Percentiles rank a stretch among this genome's conserved stretches.
These are phyloP conservation scores for Elmis aenea DNA, from an alignment of 2,888 invertebrate genomes.

Conservation along the genomic window DNA sequence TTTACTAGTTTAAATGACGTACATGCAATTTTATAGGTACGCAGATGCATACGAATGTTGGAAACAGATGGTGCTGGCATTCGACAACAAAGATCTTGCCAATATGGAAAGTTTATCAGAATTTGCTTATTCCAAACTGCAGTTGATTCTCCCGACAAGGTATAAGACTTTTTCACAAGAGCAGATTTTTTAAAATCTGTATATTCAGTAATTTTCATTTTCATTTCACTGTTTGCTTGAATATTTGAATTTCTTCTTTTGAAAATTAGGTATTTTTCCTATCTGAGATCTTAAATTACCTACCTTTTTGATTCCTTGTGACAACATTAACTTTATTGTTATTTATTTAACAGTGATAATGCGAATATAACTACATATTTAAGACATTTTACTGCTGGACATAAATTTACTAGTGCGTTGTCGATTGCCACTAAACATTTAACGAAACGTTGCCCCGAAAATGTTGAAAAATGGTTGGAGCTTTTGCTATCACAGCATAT, in stretches of 20 bases:
- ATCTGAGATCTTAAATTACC: too few species aligned
- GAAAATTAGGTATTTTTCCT: too few species aligned
- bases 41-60: slow-evolving; percentile 15
- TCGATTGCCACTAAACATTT: slow-evolving; percentile 24
- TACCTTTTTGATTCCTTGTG: too few species aligned
- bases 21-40: slow-evolving; percentile 14
- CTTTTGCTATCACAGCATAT: slow-evolving; percentile 28
- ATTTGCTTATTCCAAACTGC: slow-evolving; percentile 12
- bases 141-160: slow-evolving; percentile 5
- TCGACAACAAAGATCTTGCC: slow-evolving; percentile 10
- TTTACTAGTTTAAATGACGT: too few species aligned
- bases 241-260: too few species aligned
- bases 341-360: too few species aligned
- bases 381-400: slow-evolving; percentile 30
- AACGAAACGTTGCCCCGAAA: slow-evolving; percentile 19
- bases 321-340: too few species aligned
- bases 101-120: slow-evolving; percentile 11
- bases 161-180: too few species aligned
- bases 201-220: slow-evolving; percentile 5
- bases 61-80: slow-evolving; percentile 9
- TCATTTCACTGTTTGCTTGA: too few species aligned
- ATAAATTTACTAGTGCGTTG: slow-evolving; percentile 26
- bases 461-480: slow-evolving; percentile 30
- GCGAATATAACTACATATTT: slow-evolving; percentile 23
- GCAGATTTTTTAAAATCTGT: slow-evolving; percentile 4